Evolutionary conservation across 2,113 vertebrate species (phyloP), one percentile per base, ranked within the genome.

Genomic region (Cnemophilus loriae): DNA sequence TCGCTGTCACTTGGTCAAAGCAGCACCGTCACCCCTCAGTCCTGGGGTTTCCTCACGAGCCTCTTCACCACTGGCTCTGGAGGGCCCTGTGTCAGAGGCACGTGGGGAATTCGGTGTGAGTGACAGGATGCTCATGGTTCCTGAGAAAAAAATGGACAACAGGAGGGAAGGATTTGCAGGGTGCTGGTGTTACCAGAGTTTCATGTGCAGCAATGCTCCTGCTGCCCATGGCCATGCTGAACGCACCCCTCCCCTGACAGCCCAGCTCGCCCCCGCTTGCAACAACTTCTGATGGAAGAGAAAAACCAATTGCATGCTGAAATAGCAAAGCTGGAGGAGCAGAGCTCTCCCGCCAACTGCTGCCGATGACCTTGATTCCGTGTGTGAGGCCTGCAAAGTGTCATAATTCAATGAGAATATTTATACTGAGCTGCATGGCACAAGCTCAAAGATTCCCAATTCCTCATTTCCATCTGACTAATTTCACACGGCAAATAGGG

Each of bases 101-200:
- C 0, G 0, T 6, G 2, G 61, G 23, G 89, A 13, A 9, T 11
- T 35, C 1, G 0, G 9, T 13, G 83, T 0, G 8, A 59, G 60
- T 7, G 59, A 28, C 16, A 4, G 14, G 65, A 30, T 56, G 53
- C 59, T 80, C 0, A 0, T 12, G 44, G 33, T 1, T 41, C 41
- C 46, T 35, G 83, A 55, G 68, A 19, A 42, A 71, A 71, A 52
- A 52, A 22, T 3, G 55, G 46, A 4, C 24, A 64, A 9, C 44
- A 16, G 63, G 71, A 83, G 50, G 32, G 49, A 61, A 53, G 41
- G 46, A 49, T 84, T 42, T 80, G 44, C 64, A 37, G 44, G 27
- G 6, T 4, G 4, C 46, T 16, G 64, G 15, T 41, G 22, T 53
- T 50, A 21, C 6, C 82, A 6, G 59, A 18, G 74, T 33, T 52